Evolutionary conservation across 2,888 invertebrate species (phyloP).

Genomic region (Myopa tessellatipennis): DNA sequence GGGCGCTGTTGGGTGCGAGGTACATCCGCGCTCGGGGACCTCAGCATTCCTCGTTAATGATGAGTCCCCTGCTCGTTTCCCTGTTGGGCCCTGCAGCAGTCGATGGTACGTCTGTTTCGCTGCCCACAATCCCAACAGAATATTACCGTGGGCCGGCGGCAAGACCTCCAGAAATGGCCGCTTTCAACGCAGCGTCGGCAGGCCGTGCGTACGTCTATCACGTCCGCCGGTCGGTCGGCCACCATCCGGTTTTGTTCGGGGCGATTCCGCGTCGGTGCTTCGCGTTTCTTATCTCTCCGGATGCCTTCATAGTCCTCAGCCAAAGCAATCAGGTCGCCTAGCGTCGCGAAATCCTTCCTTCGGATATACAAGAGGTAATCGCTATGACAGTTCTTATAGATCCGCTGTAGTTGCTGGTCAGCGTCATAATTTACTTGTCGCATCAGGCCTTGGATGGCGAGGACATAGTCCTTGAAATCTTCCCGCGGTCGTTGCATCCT

Average conservation of each 20-base stretch:
- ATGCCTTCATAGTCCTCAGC: conserved; percentile 5
- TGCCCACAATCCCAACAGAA: background rate
- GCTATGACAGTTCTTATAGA: background rate
- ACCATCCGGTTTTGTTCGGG: background rate
- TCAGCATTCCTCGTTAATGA: background rate
- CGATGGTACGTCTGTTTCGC: background rate
- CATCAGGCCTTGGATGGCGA: conserved; percentile 13
- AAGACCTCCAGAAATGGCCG: background rate
- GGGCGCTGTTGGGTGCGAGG: conserved; percentile 4
- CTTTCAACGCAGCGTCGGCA: background rate
- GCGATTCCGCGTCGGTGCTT: background rate
- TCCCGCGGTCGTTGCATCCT: background rate
- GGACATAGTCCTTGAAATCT: conserved; percentile 2
- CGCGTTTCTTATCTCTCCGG: background rate
- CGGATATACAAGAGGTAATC: conserved; percentile 23
- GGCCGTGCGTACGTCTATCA: background rate
- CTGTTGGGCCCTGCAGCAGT: background rate
- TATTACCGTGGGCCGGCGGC: background rate
- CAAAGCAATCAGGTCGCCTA: conserved; percentile 1
- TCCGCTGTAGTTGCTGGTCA: conserved; percentile 6
- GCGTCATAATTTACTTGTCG: background rate
- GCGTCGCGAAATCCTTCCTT: conserved; percentile 6
- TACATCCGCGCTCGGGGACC: background rate
- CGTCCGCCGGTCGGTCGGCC: background rate
- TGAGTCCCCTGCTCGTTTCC: background rate